Evolutionary conservation across 2,113 vertebrate species (phyloP).

Genomic region (Dipodomys stephensi): DNA sequence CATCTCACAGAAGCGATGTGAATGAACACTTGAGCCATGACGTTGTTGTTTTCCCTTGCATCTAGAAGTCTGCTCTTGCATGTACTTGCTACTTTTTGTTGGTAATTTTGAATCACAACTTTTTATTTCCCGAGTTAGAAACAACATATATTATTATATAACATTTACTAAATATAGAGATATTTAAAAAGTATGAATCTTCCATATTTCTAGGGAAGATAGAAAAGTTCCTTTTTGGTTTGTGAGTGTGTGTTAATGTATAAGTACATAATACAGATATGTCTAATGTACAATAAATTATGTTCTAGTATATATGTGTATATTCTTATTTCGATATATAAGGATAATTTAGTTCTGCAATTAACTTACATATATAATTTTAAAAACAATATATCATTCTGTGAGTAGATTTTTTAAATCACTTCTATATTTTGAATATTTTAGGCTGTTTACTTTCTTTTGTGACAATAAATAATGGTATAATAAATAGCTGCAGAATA

Average conservation of each 20-base stretch:
- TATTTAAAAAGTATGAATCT: slow-evolving; percentile 13
- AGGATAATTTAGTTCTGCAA: neutral
- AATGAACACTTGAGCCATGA: neutral
- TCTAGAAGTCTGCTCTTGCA: neutral
- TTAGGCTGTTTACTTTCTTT: neutral
- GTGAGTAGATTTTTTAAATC: neutral
- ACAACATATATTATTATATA: neutral
- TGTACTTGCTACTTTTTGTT: neutral
- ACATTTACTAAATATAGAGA: slow-evolving; percentile 42
- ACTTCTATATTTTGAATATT: neutral
- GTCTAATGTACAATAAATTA: neutral
- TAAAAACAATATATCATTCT: neutral
- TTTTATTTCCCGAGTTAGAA: slow-evolving; percentile 38
- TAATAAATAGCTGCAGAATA: slow-evolving; percentile 11
- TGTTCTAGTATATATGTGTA: neutral
- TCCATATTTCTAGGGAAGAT: neutral
- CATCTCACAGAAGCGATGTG: neutral
- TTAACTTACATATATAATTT: slow-evolving; percentile 43
- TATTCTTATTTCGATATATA: slow-evolving; percentile 23
- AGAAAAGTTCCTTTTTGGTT: slow-evolving; percentile 2
- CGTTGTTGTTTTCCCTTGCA: neutral
- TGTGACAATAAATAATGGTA: slow-evolving; percentile 21
- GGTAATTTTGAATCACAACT: slow-evolving; percentile 15
- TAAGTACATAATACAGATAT: neutral
- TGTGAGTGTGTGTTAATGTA: neutral